Evolutionary conservation across 2,797 vertebrate species (phyloP).

Genomic region (Leuciscus waleckii): DNA sequence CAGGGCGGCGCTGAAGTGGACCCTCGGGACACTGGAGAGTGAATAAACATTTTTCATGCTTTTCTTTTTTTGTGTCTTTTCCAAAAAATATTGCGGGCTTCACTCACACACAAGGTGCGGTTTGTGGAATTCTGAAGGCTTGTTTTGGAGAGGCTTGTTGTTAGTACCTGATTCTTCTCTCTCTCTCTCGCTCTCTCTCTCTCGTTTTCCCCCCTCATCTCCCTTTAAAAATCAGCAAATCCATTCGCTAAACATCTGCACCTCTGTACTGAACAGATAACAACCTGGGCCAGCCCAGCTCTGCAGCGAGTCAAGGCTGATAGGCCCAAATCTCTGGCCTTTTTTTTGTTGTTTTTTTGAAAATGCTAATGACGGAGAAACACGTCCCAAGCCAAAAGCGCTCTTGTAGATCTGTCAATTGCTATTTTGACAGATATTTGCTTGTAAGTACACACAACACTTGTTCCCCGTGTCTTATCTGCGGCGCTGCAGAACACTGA

Average conservation of each 20-base stretch:
- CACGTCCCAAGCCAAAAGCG: constrained; percentile 96
- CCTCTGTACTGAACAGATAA: constrained; percentile 99
- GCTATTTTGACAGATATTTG: constrained; percentile 99
- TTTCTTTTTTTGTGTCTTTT: constrained; percentile 82
- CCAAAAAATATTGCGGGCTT: constrained; percentile 89
- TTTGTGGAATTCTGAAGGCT: constrained; percentile 68
- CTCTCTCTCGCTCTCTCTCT: constrained; percentile 67
- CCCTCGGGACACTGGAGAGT: constrained; percentile 93
- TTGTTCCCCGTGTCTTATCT: constrained; percentile 99
- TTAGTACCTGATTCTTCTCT: constrained; percentile 98
- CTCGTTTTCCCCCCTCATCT: constrained; percentile 84
- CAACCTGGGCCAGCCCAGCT: constrained; percentile 98
- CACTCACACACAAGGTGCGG: constrained; percentile 86
- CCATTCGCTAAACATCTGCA: constrained; percentile 99
- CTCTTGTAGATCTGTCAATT: constrained; percentile 99
- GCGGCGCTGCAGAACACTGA: constrained; percentile 97
- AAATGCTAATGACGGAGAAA: constrained; percentile 99
- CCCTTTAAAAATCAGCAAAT: constrained; percentile 99
- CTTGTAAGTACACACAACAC: constrained; percentile 99
- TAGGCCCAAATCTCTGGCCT: constrained; percentile 99
- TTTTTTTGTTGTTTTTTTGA: constrained; percentile 72
- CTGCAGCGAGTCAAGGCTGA: constrained; percentile 97
- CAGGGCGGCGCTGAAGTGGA: constrained; percentile 82
- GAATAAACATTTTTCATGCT: constrained; percentile 88
- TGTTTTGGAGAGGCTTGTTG: constrained; percentile 89